Base-by-base conservation (phyloP, 1,140 invertebrate species). In the Andricus grossulariae region DNA sequence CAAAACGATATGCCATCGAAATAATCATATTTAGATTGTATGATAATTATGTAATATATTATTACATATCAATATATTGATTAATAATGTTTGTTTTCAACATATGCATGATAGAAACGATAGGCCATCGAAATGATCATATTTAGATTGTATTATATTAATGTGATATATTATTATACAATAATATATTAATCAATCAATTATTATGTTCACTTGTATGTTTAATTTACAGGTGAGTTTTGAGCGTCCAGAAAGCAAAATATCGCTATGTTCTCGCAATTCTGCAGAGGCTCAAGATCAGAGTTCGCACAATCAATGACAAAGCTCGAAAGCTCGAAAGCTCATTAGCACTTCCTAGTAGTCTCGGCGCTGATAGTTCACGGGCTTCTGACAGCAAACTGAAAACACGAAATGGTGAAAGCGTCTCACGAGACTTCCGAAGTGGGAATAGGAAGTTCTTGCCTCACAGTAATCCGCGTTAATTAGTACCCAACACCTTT, bases 331-430 rank as follows among this genome's bases (percentile, higher is more conserved):
- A 54, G 52, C 52, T 54, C 21, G 57, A 60, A 60, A 60, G 57
- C 25, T 66, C 57, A 66, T 66, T 66, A 66, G 57, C 57, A 66
- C 57, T 66, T 66, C 52, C 52, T 32, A 66, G 57, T 66, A 66
- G 57, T 66, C 57, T 66, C 25, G 57, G 57, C 11, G 13, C 25
- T 32, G 57, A 39, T 66, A 66, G 57, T 66, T 66, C 16, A 32
- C 16, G 57, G 21, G 21, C 21, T 12, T 19, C 19, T 66, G 57
- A 66, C 55, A 60, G 55, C 19, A 39, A 66, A 66, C 57, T 25
- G 21, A 15, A 32, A 66, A 66, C 12, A 25, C 18, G 16, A 54
- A 54, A n/a, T 7, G n/a, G 16, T 54, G 16, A 18, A 54, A n/a
- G 52, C n/a, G 6, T 54, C 52, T 54, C 52, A 54, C 16, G 52